Evolutionary conservation across 2,888 invertebrate genomes (phyloP).

Genomic region (Physocephala rufipes): DNA sequence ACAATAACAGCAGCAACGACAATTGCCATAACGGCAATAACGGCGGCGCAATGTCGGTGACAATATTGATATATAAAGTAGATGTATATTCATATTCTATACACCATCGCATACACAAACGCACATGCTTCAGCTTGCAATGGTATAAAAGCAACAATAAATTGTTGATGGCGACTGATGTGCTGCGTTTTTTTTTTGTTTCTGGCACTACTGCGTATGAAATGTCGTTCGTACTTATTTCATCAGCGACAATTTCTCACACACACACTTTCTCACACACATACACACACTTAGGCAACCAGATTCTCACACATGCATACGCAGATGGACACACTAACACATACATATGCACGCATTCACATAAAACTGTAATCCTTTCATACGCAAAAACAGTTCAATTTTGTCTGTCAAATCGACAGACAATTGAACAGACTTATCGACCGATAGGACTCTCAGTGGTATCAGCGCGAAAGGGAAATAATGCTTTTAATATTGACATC

Average conservation of each 20-base stretch:
- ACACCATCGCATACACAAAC: background rate
- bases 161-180: constrained; percentile 19
- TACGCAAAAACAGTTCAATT: no score
- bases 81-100: background rate
- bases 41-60: no score
- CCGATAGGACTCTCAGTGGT: constrained; percentile 23
- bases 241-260: constrained; percentile 25
- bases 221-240: constrained; percentile 18
- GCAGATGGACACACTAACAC: no score
- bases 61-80: background rate
- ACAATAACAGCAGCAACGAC: constrained; percentile 44
- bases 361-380: no score
- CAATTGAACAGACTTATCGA: background rate
- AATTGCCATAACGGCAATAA: background rate
- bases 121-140: background rate
- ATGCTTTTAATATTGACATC: constrained; percentile 64
- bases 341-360: no score
- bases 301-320: no score
- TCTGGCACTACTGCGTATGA: background rate
- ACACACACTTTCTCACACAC: constrained; percentile 15
- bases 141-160: constrained; percentile 18
- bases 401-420: constrained; percentile 6
- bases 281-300: constrained; percentile 35
- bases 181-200: constrained; percentile 7
- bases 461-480: constrained; percentile 53